Evolutionary conservation across 2,113 vertebrate genomes (phyloP).

Genomic region (Trogon melanurus): DNA sequence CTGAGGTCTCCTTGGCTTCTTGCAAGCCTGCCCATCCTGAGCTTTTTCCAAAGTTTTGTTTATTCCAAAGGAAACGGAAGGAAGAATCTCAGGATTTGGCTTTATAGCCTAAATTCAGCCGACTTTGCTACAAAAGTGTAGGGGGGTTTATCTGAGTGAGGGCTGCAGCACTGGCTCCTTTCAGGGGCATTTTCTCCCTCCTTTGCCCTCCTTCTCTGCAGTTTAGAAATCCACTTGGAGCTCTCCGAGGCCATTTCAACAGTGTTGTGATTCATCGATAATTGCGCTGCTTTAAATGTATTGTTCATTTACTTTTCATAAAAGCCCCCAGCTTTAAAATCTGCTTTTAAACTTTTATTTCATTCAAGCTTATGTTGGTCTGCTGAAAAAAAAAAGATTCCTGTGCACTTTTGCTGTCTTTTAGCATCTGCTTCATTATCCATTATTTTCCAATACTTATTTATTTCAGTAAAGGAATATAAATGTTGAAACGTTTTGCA

Average conservation of each 20-base stretch:
- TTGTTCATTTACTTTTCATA: conserved; percentile 2
- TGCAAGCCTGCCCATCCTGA: background rate
- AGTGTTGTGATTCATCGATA: background rate
- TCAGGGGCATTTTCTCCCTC: background rate
- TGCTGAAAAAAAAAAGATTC: background rate
- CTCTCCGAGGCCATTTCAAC: background rate
- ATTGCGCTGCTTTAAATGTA: background rate
- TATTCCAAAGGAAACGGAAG: background rate
- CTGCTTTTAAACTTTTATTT: background rate
- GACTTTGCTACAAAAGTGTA: background rate
- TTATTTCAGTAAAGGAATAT: background rate
- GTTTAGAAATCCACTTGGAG: background rate
- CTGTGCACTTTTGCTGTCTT: background rate
- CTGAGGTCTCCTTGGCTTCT: background rate
- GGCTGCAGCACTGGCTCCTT: background rate
- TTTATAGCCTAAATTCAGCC: background rate
- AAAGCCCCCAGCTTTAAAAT: background rate
- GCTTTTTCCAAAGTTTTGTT: background rate
- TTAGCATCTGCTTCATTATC: conserved; percentile 31
- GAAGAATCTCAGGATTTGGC: background rate
- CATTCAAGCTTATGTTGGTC: background rate
- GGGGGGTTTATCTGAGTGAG: background rate
- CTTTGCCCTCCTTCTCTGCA: rapidly evolving
- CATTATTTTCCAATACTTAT: conserved; percentile 6
- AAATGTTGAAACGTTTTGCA: conserved; percentile 3